Base-by-base conservation (phyloP, 2,797 vertebrate genomes). In the Leptoclinus maculatus region DNA sequence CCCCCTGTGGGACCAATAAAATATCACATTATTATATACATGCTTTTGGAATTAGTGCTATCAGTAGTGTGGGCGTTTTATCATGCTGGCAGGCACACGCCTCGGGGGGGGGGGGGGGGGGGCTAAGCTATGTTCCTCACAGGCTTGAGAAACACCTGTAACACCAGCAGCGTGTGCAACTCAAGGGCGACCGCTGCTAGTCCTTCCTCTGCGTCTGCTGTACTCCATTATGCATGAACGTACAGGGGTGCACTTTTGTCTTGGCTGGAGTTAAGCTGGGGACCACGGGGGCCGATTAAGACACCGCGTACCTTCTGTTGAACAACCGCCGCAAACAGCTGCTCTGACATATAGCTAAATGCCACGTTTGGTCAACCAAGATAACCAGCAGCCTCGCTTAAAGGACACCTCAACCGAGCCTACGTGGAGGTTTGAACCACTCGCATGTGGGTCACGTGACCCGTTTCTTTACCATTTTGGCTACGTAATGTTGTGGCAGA, bases 201-300 rank as follows among this genome's bases (percentile, higher is more conserved):
- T 64, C 76, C 63, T 71, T 80, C 65, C 68, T 88, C 66, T 58
- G 85, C 36, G 76, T 49, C 78, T 64, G 84, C 83, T 82, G 76
- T 78, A 73, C 74, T 92, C 86, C 89, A 92, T 93, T 91, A 91
- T 93, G 88, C 72, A 92, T 91, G 88, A 91, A 90, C 83, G 81
- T 89, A 84, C 67, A 84, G 66, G 76, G 84, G 79, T 81, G 87
- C 90, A 88, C 88, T 92, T 92, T 90, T 90, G 87, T 92, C 88
- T 91, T 84, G 87, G 83, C 89, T 91, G 80, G 87, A 91, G 86
- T 84, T 78, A 87, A 88, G 88, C 88, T 53, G 29, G 68, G 77
- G 79, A 90, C 90, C 86, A 83, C 78, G 72, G 88, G 89, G 91
- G 89, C 89, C 79, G 88, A 92, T 94, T 92, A 92, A 86, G 79